phyloP scores from a whole-genome alignment of 37 sponge, comb jelly and placozoan genomes.

The Corticium candelabrum region DNA sequence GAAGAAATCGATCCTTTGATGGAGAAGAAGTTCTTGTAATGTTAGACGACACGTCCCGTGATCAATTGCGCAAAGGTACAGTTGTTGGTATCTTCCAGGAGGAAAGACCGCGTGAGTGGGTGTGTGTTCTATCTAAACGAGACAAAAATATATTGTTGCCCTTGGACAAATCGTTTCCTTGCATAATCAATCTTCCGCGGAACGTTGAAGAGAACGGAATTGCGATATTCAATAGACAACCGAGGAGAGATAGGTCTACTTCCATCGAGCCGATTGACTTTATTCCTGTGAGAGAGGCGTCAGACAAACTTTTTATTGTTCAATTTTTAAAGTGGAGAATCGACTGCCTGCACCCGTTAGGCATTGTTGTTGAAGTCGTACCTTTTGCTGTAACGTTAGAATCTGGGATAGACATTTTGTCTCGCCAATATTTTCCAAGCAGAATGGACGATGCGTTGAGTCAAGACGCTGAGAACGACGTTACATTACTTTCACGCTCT shows the following conservation, averaged over 20 bases:
- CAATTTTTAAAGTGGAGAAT: not conserved
- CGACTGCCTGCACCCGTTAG: not conserved
- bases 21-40: conserved; percentile 1
- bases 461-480: not conserved
- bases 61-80: not conserved
- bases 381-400: not conserved
- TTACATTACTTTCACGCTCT: not conserved
- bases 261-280: not conserved
- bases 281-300: not conserved
- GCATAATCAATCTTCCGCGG: not conserved
- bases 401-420: not conserved
- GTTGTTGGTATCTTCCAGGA: not conserved
- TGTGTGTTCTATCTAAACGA: not conserved
- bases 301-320: not conserved
- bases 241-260: too few relatives aligned
- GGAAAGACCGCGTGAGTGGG: not conserved
- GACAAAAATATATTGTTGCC: not conserved
- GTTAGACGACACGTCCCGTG: not conserved
- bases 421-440: not conserved
- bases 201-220: not conserved
- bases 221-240: not conserved
- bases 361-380: not conserved
- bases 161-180: not conserved
- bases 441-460: not conserved
- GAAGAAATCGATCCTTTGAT: conserved; percentile 8